Percentiles rank a stretch among this genome's conserved stretches.
phyloP scores from a whole-genome alignment of 2,797 vertebrate genomes.

The Gymnopithys bicolor region DNA sequence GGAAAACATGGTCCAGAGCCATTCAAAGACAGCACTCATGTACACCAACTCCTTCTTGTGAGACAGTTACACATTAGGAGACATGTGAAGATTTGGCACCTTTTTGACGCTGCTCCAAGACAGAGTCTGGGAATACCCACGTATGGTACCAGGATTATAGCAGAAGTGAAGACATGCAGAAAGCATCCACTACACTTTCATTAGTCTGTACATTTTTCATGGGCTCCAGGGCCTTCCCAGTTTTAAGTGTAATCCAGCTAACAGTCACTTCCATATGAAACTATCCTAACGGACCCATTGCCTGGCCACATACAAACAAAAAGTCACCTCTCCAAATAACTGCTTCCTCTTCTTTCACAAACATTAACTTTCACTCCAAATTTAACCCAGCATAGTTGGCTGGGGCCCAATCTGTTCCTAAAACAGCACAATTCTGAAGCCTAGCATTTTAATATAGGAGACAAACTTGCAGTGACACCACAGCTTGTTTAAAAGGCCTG shows the following conservation, averaged over 20 bases:
- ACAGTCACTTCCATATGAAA: background rate
- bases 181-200: background rate
- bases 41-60: background rate
- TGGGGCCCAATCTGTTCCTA: background rate
- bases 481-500: background rate
- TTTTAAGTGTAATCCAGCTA: background rate
- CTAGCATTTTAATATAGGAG: background rate
- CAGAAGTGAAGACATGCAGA: background rate
- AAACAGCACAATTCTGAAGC: background rate
- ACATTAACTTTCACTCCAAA: slow-evolving; percentile 28
- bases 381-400: background rate
- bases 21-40: background rate
- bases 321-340: background rate
- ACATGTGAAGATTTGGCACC: background rate
- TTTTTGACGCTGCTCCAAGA: background rate
- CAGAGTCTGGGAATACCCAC: background rate
- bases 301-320: background rate
- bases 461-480: background rate
- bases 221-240: background rate
- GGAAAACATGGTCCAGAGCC: background rate
- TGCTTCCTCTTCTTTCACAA: background rate
- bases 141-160: fast-evolving
- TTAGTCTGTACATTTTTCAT: background rate
- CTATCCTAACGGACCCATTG: background rate
- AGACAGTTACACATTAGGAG: background rate